A percentile compares a stretch with the other conserved stretches of the same genome.
Conservation (phyloP, 1,140 invertebrate species). For the Eupeodes corollae region DNA sequence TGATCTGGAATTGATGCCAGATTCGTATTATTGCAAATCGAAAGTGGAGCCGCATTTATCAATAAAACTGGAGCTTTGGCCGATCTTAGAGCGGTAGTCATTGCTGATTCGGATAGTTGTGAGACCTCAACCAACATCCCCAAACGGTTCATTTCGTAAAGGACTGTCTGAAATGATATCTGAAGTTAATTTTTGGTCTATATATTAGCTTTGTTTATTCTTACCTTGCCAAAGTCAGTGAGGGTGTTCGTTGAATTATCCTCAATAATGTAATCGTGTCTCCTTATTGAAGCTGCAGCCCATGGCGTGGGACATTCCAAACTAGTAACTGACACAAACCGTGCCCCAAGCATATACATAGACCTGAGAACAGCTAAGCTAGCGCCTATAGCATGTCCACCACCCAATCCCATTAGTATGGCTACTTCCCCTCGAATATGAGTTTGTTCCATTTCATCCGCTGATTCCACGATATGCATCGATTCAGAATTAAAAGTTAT, state of each 20-base stretch:
- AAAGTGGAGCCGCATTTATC: constrained; percentile 59
- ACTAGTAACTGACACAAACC: constrained; percentile 63
- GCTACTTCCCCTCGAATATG: constrained; percentile 51
- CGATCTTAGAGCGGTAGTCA: constrained; percentile 53
- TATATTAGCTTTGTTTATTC: neutral
- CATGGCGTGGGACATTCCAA: constrained; percentile 61
- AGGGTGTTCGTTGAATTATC: constrained; percentile 35
- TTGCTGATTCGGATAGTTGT: constrained; percentile 60
- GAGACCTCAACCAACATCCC: constrained; percentile 73
- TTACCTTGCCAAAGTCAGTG: constrained; percentile 40
- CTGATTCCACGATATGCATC: constrained; percentile 32
- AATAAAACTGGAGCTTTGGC: constrained; percentile 65
- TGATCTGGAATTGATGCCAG: constrained; percentile 58
- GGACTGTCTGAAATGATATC: constrained; percentile 44
- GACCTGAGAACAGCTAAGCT: constrained; percentile 58
- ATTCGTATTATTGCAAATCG: constrained; percentile 56
- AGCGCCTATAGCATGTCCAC: constrained; percentile 61
- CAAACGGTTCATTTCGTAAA: constrained; percentile 55
- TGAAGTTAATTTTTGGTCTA: neutral
- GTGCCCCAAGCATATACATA: constrained; percentile 57
- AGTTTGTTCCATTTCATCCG: constrained; percentile 47
- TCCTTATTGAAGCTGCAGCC: constrained; percentile 35
- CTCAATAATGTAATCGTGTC: constrained; percentile 26
- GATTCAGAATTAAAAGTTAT: constrained; percentile 41
- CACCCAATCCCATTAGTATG: constrained; percentile 59